Evolutionary conservation across 2,797 vertebrate genomes (phyloP).

Genomic region (Chelon auratus): DNA sequence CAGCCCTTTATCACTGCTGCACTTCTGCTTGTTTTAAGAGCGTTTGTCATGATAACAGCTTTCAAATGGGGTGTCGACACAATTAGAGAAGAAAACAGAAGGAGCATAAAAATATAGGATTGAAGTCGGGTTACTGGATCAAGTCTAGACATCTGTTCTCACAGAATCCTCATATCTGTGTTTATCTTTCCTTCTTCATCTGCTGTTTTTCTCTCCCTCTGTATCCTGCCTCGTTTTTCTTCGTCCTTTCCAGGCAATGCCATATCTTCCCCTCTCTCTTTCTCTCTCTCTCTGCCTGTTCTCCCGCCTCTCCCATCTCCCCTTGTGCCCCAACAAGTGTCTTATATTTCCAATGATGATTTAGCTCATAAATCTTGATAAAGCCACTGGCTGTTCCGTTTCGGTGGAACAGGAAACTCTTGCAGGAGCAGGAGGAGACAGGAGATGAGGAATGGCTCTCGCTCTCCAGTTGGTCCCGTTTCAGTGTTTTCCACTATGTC

Average conservation of each 20-base stretch:
- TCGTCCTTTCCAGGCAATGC: slow-evolving; percentile 17
- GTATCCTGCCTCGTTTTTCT: slow-evolving; percentile 11
- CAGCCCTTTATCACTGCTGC: slow-evolving; percentile 50
- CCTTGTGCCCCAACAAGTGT: slow-evolving; percentile 75
- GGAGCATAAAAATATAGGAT: slow-evolving; percentile 41
- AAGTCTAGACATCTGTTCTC: slow-evolving; percentile 59
- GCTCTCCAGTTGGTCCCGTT: slow-evolving; percentile 60
- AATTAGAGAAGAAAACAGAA: slow-evolving; percentile 47
- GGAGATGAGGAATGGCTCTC: slow-evolving; percentile 72
- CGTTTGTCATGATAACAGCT: slow-evolving; percentile 56
- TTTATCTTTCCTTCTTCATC: slow-evolving; percentile 33
- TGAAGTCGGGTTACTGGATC: slow-evolving; percentile 43
- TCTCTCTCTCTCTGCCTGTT: slow-evolving; percentile 17
- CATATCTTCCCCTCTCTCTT: slow-evolving; percentile 7
- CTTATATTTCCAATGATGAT: slow-evolving; percentile 83
- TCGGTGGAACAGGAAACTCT: slow-evolving; percentile 77
- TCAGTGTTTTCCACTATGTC: slow-evolving; percentile 54
- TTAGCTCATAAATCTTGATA: slow-evolving; percentile 83
- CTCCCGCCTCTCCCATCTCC: slow-evolving; percentile 38
- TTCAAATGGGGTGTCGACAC: slow-evolving; percentile 58
- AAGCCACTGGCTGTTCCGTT: slow-evolving; percentile 80
- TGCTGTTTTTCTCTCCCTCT: slow-evolving; percentile 25
- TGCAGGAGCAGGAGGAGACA: slow-evolving; percentile 66
- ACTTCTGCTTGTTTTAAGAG: slow-evolving; percentile 53
- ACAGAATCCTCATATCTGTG: slow-evolving; percentile 39